A percentile compares a stretch with the other conserved stretches of the same genome.
These are phyloP conservation scores for Dromaius novaehollandiae DNA, from an alignment of 2,113 vertebrate genomes.

Conservation along the genomic window DNA sequence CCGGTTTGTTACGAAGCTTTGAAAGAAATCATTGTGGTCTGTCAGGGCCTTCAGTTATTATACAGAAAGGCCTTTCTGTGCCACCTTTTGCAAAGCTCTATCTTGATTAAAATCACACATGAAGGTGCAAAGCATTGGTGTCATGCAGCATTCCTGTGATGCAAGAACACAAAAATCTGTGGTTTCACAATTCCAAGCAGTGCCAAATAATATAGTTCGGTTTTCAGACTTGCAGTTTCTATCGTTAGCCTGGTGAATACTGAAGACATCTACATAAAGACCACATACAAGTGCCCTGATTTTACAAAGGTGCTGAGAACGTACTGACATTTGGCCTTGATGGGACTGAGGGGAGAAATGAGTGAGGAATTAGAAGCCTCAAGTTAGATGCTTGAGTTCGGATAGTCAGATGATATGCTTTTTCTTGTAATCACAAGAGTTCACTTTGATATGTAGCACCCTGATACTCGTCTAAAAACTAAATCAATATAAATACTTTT, in stretches of 20 bases:
- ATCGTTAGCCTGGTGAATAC: neutral
- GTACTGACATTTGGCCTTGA: neutral
- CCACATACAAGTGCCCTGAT: neutral
- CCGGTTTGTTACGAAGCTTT: neutral
- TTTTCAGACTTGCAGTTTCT: neutral
- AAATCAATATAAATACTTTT: neutral
- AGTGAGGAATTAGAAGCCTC: neutral
- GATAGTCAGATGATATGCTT: neutral
- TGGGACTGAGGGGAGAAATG: neutral
- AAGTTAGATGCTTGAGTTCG: neutral
- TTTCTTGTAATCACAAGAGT: neutral
- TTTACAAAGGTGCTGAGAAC: neutral
- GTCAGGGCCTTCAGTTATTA: neutral
- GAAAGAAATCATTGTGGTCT: neutral
- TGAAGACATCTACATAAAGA: neutral
- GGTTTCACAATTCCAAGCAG: neutral
- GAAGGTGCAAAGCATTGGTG: neutral
- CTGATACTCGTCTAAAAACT: neutral
- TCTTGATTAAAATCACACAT: neutral
- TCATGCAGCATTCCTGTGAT: neutral
- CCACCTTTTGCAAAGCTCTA: neutral
- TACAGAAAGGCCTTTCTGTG: accelerated
- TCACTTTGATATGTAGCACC: neutral
- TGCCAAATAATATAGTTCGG: neutral
- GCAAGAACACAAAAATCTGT: neutral